Percentiles rank a stretch among this genome's conserved stretches.
Evolutionary conservation across 1,140 invertebrate species (phyloP).

Genomic region (Eumeta japonica): DNA sequence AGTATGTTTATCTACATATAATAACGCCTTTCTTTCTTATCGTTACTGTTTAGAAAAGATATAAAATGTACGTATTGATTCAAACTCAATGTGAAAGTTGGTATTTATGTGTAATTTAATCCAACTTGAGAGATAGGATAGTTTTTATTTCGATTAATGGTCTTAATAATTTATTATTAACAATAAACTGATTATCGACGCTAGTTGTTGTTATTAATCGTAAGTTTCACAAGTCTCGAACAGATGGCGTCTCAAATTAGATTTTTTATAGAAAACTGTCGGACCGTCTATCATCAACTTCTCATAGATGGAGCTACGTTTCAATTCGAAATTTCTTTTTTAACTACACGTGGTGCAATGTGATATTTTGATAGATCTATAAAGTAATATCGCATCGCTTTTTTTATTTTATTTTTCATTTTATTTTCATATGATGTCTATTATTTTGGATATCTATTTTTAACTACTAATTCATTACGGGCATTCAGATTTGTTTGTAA

Average conservation of each 20-base stretch:
- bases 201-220: conserved; percentile 1
- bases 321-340: conserved; percentile 1
- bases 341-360: conserved; percentile 2
- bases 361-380: conserved; percentile 1
- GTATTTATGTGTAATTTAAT: conserved; percentile 1
- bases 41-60: no score
- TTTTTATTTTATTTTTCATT: no score
- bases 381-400: not conserved
- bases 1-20: no score
- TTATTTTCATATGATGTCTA: no score
- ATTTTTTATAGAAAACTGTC: conserved; percentile 4
- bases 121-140: not conserved
- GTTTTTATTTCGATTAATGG: conserved; percentile 1
- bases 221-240: conserved; percentile 3
- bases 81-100: no score
- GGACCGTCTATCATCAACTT: conserved; percentile 1
- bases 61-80: no score
- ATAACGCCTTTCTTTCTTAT: no score
- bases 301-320: conserved; percentile 3
- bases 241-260: conserved; percentile 2
- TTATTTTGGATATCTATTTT: no score
- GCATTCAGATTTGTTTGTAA: no score
- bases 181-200: conserved; percentile 4
- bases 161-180: conserved; percentile 1
- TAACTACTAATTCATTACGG: no score